phyloP scores from a whole-genome alignment of 2,888 invertebrate species.

The Mayetiola destructor region DNA sequence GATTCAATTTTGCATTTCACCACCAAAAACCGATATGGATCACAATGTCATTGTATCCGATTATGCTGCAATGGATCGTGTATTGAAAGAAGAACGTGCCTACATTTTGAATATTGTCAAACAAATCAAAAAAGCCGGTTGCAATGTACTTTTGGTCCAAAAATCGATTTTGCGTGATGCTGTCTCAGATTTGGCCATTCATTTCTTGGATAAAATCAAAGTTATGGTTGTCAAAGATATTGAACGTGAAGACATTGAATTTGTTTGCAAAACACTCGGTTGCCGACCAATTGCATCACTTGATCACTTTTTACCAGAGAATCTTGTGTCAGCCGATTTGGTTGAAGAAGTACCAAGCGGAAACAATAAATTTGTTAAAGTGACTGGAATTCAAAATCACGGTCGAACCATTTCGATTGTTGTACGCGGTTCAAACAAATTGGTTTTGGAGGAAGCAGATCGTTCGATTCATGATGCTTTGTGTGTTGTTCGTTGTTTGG shows the following conservation, averaged over 20 bases:
- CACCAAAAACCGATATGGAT: conserved; percentile 99
- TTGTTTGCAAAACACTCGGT: conserved; percentile 85
- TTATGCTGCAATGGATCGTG: conserved; percentile 99
- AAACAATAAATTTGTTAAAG: conserved; percentile 80
- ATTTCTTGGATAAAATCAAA: conserved; percentile 97
- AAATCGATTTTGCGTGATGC: conserved; percentile 77
- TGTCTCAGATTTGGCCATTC: conserved; percentile 88
- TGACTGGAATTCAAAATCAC: conserved; percentile 72
- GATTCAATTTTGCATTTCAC: conserved; percentile 98
- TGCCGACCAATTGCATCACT: conserved; percentile 96
- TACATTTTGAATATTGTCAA: conserved; percentile 98
- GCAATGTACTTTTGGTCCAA: conserved; percentile 89
- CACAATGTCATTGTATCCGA: conserved; percentile 93
- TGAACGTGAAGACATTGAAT: conserved; percentile 96
- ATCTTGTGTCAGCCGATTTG: conserved; percentile 79
- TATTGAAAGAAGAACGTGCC: conserved; percentile 89
- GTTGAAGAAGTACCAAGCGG: conserved; percentile 88
- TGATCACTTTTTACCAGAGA: conserved; percentile 91
- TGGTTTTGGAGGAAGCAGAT: conserved; percentile 81
- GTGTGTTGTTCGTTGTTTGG: conserved; percentile 87
- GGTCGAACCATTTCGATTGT: conserved; percentile 87
- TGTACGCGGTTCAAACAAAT: conserved; percentile 72
- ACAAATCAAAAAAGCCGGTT: conserved; percentile 95
- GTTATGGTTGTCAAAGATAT: conserved; percentile 96
- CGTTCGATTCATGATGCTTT: conserved; percentile 83